phyloP scores from a whole-genome alignment of 2,888 invertebrate species.

The Thera britannica region DNA sequence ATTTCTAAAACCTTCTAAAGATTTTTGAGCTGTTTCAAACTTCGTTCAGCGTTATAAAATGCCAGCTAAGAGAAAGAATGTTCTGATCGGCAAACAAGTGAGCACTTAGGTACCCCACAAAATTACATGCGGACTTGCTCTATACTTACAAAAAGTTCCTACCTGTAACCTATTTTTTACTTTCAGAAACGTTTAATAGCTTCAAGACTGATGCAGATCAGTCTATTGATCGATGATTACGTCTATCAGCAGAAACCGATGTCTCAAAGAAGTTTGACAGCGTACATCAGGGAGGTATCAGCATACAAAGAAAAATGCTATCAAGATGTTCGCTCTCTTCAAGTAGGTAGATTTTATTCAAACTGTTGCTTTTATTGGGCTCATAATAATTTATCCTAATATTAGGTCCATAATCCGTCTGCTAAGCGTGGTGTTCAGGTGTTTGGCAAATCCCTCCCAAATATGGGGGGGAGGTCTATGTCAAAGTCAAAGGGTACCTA shows the following conservation, averaged over 20 bases:
- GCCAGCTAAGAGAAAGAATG: conserved; percentile 12
- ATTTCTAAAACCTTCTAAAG: neutral
- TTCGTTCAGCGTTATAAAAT: conserved; percentile 1
- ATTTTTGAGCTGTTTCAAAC: neutral
- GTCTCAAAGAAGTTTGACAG: conserved; percentile 50
- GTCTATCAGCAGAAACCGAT: conserved; percentile 61
- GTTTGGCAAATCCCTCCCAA: too few species aligned
- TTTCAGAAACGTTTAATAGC: conserved; percentile 54
- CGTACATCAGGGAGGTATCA: conserved; percentile 55
- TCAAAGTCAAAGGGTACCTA: too few species aligned
- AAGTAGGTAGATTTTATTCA: conserved; percentile 48
- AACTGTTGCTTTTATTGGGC: too few species aligned
- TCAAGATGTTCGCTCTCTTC: conserved; percentile 54
- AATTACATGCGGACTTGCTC: too few species aligned
- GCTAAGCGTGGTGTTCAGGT: too few species aligned
- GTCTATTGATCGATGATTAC: conserved; percentile 60
- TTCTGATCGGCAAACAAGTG: conserved; percentile 20
- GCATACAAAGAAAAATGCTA: conserved; percentile 49
- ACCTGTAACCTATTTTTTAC: neutral
- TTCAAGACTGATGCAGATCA: conserved; percentile 62
- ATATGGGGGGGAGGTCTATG: too few species aligned
- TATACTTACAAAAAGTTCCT: neutral
- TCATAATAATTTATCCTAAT: neutral
- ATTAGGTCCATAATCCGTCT: too few species aligned
- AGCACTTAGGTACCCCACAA: neutral